These are phyloP conservation scores for Salvelinus alpinus DNA, from an alignment of 2,113 vertebrate genomes.

Conservation along the genomic window DNA sequence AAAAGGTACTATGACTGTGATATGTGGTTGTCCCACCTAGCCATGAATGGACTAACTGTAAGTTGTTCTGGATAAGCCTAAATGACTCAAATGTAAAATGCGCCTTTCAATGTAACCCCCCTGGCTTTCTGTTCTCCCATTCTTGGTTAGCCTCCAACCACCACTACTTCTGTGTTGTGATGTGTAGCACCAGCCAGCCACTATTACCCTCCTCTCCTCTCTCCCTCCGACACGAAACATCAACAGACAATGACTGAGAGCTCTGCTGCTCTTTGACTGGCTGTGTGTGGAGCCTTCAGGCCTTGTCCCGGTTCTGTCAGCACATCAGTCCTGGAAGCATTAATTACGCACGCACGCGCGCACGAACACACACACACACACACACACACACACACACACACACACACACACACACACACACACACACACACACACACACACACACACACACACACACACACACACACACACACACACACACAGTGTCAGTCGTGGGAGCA, in stretches of 20 bases:
- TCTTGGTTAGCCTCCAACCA: constrained; percentile 32
- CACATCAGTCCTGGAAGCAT: constrained; percentile 50
- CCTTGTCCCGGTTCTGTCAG: constrained; percentile 51
- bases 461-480: neutral
- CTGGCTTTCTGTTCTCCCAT: constrained; percentile 38
- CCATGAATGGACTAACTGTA: too few species aligned
- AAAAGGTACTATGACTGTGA: too few species aligned
- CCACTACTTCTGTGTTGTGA: constrained; percentile 6
- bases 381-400: neutral
- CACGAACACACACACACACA: neutral
- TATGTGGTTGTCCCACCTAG: too few species aligned
- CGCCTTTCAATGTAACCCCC: constrained; percentile 9
- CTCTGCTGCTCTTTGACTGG: constrained; percentile 20
- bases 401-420: neutral
- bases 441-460: neutral
- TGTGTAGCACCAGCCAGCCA: constrained; percentile 8
- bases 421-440: neutral
- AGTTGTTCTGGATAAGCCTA: too few species aligned
- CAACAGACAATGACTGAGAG: constrained; percentile 15
- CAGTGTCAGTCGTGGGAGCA: constrained; percentile 46
- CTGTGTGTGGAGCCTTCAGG: neutral
- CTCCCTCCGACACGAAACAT: constrained; percentile 18
- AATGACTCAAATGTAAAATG: too few species aligned
- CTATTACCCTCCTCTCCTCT: neutral
- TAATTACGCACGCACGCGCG: neutral